Evolutionary conservation across 2,888 invertebrate genomes (phyloP), one percentile per base, ranked within the genome.

Genomic region (Panzeria rudis): DNA sequence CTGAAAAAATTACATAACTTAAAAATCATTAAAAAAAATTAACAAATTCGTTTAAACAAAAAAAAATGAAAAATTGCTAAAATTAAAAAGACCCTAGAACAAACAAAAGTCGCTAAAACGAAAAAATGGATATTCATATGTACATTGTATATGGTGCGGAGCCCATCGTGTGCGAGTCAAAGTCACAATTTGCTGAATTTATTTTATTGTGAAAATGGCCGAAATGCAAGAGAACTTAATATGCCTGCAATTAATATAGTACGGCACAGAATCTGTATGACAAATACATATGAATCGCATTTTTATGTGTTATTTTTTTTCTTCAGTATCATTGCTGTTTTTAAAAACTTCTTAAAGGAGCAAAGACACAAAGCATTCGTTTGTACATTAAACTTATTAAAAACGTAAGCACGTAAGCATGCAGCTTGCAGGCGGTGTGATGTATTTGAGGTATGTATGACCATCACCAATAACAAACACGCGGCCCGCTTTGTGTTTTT

Each of bases 391-490:
- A 47, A 68, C 78, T 64, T 73, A 78, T 78, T 83, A 78, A 83
- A 78, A 83, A 78, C 78, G 56, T 56, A 83, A 78, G 71, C 77
- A 83, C 83, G 83, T 83, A 83, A 78, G 72, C 72, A 73, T 78
- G 61, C 73, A 73, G 72, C 68, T 71, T 78, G 72, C 77, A 78
- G 72, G 66, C 83, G 73, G 79, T 79, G 81, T 87, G 84, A 86
- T 86, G 78, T 82, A 88, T 87, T 87, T 85, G 75, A 84, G 88
- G 87, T 87, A 88, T 89, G 88, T 88, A 88, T 88, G 87, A 88
- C 88, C 87, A 83, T 88, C 88, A 88, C 88, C 86, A 87, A 86
- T 86, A 88, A 87, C 79, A 87, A 88, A 88, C 88, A 88, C 87
- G 87, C 86, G 86, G 87, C 66, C 86, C 50, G 64, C 82, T 81